Conservation (phyloP, 2,113 vertebrate species). For the Pygathrix nemaeus region DNA sequence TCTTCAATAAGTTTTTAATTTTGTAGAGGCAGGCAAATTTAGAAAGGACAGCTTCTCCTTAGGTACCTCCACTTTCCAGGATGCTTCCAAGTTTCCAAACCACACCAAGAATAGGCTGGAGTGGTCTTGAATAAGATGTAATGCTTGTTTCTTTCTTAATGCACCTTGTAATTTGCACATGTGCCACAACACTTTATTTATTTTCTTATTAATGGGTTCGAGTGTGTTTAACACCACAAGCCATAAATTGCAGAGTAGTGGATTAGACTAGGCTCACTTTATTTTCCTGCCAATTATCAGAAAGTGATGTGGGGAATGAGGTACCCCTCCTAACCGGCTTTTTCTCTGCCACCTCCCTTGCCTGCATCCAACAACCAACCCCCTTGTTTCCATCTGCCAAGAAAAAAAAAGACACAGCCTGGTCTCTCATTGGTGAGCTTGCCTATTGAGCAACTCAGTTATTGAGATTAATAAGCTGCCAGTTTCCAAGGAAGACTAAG, state of each 20-base stretch:
- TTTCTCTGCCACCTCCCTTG: neutral
- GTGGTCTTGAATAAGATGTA: slow-evolving; percentile 15
- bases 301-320: neutral
- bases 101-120: neutral
- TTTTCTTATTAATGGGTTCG: slow-evolving; percentile 67
- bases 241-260: slow-evolving; percentile 46
- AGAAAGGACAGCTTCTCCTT: neutral
- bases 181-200: slow-evolving; percentile 56
- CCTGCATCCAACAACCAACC: neutral
- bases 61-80: neutral
- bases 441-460: slow-evolving; percentile 73
- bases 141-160: slow-evolving; percentile 56
- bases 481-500: slow-evolving; percentile 79
- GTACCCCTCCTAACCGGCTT: neutral
- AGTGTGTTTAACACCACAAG: slow-evolving; percentile 61
- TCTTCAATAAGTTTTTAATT: slow-evolving; percentile 8
- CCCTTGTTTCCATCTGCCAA: slow-evolving; percentile 31
- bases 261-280: neutral
- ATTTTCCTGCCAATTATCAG: slow-evolving; percentile 56
- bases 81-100: neutral
- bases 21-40: neutral
- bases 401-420: neutral
- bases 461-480: slow-evolving; percentile 83
- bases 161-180: slow-evolving; percentile 62
- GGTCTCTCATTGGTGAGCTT: slow-evolving; percentile 59